These are phyloP conservation scores for Choreutis nemorana DNA, from an alignment of 2,888 invertebrate species.

Conservation along the genomic window DNA sequence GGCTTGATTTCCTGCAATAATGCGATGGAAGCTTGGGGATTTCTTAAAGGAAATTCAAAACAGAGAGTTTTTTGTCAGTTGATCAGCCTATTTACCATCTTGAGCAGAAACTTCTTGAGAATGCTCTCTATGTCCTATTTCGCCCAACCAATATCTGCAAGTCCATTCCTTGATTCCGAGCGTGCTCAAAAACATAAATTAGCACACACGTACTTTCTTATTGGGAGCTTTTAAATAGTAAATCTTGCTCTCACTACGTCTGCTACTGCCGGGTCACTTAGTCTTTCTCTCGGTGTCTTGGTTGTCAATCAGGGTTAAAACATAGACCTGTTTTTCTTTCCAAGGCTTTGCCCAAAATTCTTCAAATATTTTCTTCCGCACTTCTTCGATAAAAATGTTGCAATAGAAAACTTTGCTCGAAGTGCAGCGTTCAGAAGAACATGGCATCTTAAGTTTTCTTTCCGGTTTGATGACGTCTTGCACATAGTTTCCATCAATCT, in stretches of 20 bases:
- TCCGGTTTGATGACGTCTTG: conserved; percentile 8
- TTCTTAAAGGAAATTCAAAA: not conserved
- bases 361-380: conserved; percentile 9
- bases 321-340: conserved; percentile 7
- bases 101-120: conserved; percentile 1
- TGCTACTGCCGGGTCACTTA: conserved; percentile 4
- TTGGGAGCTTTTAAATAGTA: not conserved
- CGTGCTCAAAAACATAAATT: conserved; percentile 5
- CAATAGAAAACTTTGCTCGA: too few relatives aligned
- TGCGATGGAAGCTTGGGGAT: conserved; percentile 1
- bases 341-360: conserved; percentile 9
- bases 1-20: conserved; percentile 5
- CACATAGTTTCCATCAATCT: conserved; percentile 8
- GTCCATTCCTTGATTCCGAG: conserved; percentile 8
- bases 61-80: not conserved
- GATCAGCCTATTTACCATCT: not conserved
- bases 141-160: conserved; percentile 5
- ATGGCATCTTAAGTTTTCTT: conserved; percentile 7
- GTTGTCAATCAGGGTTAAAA: conserved; percentile 8
- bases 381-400: conserved; percentile 8
- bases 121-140: conserved; percentile 1
- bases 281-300: conserved; percentile 7
- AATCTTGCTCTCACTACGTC: not conserved
- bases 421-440: conserved; percentile 9
- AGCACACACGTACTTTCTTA: conserved; percentile 6